phyloP scores from a whole-genome alignment of 2,888 invertebrate species.

The Acrobasis consociella region DNA sequence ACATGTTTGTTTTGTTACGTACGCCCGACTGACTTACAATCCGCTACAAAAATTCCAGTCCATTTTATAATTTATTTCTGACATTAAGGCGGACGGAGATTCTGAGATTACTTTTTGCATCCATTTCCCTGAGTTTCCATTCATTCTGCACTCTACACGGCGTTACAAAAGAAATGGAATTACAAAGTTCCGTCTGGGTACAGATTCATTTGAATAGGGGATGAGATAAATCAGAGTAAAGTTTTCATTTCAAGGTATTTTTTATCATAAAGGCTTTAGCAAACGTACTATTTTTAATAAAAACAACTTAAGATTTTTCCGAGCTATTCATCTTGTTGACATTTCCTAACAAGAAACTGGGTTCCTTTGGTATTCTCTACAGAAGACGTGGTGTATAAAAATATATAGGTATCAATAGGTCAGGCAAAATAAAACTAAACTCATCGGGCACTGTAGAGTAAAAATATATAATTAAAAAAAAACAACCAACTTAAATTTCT shows the following conservation, averaged over 20 bases:
- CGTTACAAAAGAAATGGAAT: slow-evolving; percentile 17
- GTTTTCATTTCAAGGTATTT: slow-evolving; percentile 5
- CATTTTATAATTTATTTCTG: slow-evolving; percentile 5
- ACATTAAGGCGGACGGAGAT: slow-evolving; percentile 4
- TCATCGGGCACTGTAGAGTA: too few relatives aligned
- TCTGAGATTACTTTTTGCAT: not conserved
- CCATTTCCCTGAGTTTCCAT: slow-evolving; percentile 10
- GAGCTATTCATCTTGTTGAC: too few relatives aligned
- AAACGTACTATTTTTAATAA: not conserved
- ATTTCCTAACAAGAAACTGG: too few relatives aligned
- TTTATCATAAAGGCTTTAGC: not conserved
- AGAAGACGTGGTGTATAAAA: too few relatives aligned
- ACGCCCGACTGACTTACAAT: too few relatives aligned
- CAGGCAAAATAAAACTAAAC: too few relatives aligned
- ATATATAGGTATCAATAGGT: too few relatives aligned
- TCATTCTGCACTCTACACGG: slow-evolving; percentile 14
- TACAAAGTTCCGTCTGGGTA: slow-evolving; percentile 10
- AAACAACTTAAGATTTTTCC: too few relatives aligned
- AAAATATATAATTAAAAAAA: too few relatives aligned
- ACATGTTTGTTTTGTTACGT: too few relatives aligned
- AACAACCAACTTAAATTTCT: too few relatives aligned
- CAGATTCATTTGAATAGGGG: slow-evolving; percentile 14
- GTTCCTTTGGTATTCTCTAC: too few relatives aligned
- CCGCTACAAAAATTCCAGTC: not conserved
- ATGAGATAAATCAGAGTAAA: slow-evolving; percentile 17